phyloP scores from a whole-genome alignment of 1,140 invertebrate genomes.

The Rhyzopertha dominica region DNA sequence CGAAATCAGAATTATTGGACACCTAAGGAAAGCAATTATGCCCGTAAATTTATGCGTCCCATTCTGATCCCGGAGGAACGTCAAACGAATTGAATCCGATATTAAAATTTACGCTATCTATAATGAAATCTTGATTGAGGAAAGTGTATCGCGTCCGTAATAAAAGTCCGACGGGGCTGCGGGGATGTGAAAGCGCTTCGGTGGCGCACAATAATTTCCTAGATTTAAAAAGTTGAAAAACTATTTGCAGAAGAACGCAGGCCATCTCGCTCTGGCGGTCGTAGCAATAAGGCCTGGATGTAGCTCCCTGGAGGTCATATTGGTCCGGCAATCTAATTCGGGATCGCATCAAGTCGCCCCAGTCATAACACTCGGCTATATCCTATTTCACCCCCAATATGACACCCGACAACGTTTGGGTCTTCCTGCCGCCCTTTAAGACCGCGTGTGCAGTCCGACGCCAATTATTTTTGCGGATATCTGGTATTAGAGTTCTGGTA shows the following conservation, averaged over 20 bases:
- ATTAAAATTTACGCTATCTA: constrained; percentile 45
- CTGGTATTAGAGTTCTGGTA: constrained; percentile 21
- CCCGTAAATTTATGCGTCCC: constrained; percentile 29
- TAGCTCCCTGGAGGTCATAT: too few species aligned
- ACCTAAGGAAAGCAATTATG: constrained; percentile 27
- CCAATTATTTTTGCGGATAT: constrained; percentile 25
- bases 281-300: too few species aligned
- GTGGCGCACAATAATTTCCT: too few species aligned
- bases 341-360: constrained; percentile 23
- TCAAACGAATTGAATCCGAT: constrained; percentile 43
- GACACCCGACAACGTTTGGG: constrained; percentile 22
- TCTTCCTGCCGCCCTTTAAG: constrained; percentile 6
- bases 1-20: too few species aligned
- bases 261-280: too few species aligned
- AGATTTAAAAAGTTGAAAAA: too few species aligned
- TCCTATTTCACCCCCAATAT: constrained; percentile 23
- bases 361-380: constrained; percentile 25
- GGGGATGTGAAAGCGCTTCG: constrained; percentile 26
- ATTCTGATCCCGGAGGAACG: constrained; percentile 28
- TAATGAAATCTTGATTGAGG: constrained; percentile 46
- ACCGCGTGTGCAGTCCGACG: constrained; percentile 4
- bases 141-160: constrained; percentile 38
- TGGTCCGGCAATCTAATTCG: constrained; percentile 28
- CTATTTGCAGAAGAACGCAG: too few species aligned
- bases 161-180: constrained; percentile 39